Percentiles rank a stretch among this genome's conserved stretches.
Evolutionary conservation across 2,113 vertebrate species (phyloP).

Genomic region (Coracopsis vasa): DNA sequence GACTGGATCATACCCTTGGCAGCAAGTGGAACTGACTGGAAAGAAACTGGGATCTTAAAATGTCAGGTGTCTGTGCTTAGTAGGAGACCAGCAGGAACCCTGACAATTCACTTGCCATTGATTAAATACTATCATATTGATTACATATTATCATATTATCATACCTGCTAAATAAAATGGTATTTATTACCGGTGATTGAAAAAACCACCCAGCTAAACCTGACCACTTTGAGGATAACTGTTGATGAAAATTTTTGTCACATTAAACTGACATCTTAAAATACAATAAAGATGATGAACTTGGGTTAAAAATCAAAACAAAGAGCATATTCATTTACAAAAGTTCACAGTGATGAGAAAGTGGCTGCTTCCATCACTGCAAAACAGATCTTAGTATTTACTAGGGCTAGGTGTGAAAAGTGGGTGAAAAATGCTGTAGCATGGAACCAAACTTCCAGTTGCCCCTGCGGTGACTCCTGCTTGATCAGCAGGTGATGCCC

Average conservation of each 20-base stretch:
- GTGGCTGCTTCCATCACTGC: background rate
- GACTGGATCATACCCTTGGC: conserved; percentile 49
- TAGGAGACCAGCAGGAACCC: conserved; percentile 60
- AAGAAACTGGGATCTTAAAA: conserved; percentile 55
- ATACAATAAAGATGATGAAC: background rate
- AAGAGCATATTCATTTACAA: background rate
- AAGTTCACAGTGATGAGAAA: background rate
- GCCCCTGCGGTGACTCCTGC: fast-evolving
- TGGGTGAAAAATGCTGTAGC: background rate
- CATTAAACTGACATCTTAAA: background rate
- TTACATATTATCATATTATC: conserved; percentile 56
- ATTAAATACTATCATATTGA: conserved; percentile 56
- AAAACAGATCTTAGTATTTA: background rate
- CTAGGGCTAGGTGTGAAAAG: background rate
- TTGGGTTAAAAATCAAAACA: background rate
- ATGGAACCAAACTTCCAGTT: background rate
- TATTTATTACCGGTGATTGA: conserved; percentile 32
- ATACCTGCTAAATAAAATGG: conserved; percentile 73
- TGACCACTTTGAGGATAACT: background rate
- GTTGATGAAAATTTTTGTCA: background rate
- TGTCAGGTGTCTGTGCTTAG: conserved; percentile 56
- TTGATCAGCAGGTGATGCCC: background rate
- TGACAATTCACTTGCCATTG: conserved; percentile 61
- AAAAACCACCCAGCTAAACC: background rate
- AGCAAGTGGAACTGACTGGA: conserved; percentile 29